Percentiles rank a stretch among this genome's conserved stretches.
These are phyloP conservation scores for Anthophora plumipes DNA, from an alignment of 2,888 invertebrate genomes.

Conservation along the genomic window DNA sequence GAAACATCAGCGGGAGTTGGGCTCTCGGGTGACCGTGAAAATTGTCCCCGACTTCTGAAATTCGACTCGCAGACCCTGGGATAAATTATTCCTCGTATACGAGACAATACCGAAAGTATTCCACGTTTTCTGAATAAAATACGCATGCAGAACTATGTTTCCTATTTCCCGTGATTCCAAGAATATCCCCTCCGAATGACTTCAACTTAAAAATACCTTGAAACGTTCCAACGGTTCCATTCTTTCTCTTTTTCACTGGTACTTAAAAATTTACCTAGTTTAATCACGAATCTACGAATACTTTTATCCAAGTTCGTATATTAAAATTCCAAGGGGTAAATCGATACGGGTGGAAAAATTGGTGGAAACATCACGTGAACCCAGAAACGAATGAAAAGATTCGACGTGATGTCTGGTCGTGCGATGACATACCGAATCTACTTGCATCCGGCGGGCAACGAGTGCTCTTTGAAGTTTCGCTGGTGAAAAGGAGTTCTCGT, in stretches of 20 bases:
- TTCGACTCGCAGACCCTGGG: background rate
- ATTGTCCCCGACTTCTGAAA: conserved; percentile 22
- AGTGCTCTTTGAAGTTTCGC: conserved; percentile 44
- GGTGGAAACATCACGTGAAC: background rate
- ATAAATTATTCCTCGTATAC: background rate
- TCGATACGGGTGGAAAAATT: background rate
- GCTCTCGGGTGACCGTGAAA: conserved; percentile 35
- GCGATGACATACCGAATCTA: conserved; percentile 23
- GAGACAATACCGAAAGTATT: background rate
- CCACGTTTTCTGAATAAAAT: conserved; percentile 21
- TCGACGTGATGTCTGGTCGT: background rate
- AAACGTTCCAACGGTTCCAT: too few species aligned
- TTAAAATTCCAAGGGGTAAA: background rate
- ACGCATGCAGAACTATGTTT: background rate
- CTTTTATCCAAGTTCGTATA: background rate
- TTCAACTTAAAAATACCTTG: too few species aligned
- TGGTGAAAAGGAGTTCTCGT: conserved; percentile 30
- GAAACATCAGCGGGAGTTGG: conserved; percentile 32
- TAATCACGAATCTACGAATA: too few species aligned
- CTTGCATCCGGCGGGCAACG: background rate
- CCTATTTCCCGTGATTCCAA: background rate
- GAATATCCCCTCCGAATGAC: too few species aligned
- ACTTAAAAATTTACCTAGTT: too few species aligned
- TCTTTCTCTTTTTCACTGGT: too few species aligned
- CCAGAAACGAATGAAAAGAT: conserved; percentile 4